phyloP scores from a whole-genome alignment of 2,888 invertebrate genomes.

The Norana najaformis region DNA sequence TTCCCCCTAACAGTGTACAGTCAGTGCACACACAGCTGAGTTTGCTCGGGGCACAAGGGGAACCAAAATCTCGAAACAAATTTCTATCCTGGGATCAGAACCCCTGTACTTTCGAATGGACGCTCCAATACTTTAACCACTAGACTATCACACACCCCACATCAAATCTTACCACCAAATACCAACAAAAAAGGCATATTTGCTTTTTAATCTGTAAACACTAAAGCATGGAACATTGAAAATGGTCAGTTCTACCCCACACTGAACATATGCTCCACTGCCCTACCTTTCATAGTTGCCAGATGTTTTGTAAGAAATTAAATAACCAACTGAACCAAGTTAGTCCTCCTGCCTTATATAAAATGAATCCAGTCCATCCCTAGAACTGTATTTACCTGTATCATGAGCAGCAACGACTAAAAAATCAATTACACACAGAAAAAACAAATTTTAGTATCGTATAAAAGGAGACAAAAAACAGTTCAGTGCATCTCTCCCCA shows the following conservation, averaged over 20 bases:
- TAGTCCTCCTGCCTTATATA: not conserved
- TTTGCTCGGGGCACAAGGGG: no score
- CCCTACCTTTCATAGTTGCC: not conserved
- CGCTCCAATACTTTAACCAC: no score
- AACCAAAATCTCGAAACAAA: no score
- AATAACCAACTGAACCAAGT: not conserved
- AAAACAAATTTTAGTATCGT: not conserved
- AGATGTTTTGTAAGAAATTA: not conserved
- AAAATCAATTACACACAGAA: not conserved
- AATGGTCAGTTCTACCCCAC: not conserved
- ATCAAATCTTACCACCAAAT: not conserved
- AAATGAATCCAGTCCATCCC: not conserved
- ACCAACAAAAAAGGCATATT: not conserved
- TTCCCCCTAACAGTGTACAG: no score
- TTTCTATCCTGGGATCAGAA: no score
- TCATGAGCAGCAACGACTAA: not conserved
- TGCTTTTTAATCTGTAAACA: not conserved
- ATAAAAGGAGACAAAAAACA: slow-evolving; percentile 5
- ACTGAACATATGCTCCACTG: not conserved
- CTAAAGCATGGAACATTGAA: not conserved
- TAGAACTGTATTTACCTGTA: not conserved
- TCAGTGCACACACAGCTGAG: no score
- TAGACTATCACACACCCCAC: not conserved
- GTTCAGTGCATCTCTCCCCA: not conserved
- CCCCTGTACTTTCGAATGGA: no score